A percentile compares a stretch with the other conserved stretches of the same genome.
phyloP scores from a whole-genome alignment of 2,113 vertebrate species.

The Diadophis punctatus region DNA sequence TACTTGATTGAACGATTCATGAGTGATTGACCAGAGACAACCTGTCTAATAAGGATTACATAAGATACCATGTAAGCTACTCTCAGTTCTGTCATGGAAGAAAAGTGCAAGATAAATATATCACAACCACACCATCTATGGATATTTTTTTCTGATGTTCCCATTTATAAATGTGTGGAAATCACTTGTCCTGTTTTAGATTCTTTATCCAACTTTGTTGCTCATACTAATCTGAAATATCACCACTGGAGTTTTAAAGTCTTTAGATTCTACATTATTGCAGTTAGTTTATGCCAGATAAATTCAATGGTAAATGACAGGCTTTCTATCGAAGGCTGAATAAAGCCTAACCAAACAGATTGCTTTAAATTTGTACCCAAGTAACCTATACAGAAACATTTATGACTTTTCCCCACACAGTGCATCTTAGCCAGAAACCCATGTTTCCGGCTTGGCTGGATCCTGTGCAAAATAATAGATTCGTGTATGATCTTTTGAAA shows the following conservation, averaged over 20 bases:
- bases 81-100: neutral
- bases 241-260: neutral
- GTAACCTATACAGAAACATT: neutral
- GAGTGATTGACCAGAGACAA: neutral
- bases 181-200: neutral
- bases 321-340: neutral
- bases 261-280: neutral
- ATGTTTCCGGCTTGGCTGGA: neutral
- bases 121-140: neutral
- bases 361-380: neutral
- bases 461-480: neutral
- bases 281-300: neutral
- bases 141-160: neutral
- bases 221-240: neutral
- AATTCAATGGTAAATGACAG: neutral
- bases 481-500: neutral
- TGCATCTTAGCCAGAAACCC: neutral
- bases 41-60: neutral
- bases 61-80: neutral
- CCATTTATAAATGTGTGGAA: neutral
- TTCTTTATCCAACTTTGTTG: neutral
- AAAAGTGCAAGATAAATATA: neutral
- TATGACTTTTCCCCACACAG: neutral
- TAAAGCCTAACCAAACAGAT: neutral
- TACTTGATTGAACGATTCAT: neutral